Evolutionary conservation across 2,888 invertebrate species (phyloP).

Genomic region (Agriopis leucophaearia): DNA sequence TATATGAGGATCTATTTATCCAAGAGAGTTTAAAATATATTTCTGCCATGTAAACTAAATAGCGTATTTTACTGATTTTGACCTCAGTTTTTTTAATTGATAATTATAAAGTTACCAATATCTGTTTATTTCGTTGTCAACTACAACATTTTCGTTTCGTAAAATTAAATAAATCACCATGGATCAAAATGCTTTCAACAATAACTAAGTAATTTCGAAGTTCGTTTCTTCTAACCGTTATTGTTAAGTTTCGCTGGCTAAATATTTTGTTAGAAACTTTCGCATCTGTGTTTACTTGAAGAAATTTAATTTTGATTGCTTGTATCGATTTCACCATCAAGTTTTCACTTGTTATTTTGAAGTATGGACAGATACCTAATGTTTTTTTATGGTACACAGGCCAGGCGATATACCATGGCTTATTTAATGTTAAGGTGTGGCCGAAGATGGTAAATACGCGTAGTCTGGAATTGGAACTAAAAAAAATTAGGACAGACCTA

Average conservation of each 20-base stretch:
- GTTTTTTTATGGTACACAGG: too few species aligned
- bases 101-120: neutral
- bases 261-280: slow-evolving; percentile 68
- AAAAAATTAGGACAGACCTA: too few species aligned
- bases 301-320: slow-evolving; percentile 33
- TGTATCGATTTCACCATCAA: slow-evolving; percentile 23
- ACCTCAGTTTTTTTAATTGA: too few species aligned
- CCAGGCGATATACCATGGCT: too few species aligned
- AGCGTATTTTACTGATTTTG: too few species aligned
- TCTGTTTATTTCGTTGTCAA: neutral
- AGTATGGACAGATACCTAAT: too few species aligned
- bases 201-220: slow-evolving; percentile 54
- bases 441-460: too few species aligned
- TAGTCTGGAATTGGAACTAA: too few species aligned
- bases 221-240: slow-evolving; percentile 60
- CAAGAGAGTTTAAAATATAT: too few species aligned
- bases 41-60: too few species aligned
- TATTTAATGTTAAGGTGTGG: too few species aligned
- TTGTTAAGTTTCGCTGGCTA: slow-evolving; percentile 57
- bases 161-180: slow-evolving; percentile 3
- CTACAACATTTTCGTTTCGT: neutral
- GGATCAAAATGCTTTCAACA: slow-evolving; percentile 15
- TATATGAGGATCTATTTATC: too few species aligned
- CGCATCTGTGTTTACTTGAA: slow-evolving; percentile 54
- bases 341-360: slow-evolving; percentile 6